Evolutionary conservation across 1,140 invertebrate species (phyloP), one percentile per base, ranked within the genome.

Genomic region (Tribolium madens): DNA sequence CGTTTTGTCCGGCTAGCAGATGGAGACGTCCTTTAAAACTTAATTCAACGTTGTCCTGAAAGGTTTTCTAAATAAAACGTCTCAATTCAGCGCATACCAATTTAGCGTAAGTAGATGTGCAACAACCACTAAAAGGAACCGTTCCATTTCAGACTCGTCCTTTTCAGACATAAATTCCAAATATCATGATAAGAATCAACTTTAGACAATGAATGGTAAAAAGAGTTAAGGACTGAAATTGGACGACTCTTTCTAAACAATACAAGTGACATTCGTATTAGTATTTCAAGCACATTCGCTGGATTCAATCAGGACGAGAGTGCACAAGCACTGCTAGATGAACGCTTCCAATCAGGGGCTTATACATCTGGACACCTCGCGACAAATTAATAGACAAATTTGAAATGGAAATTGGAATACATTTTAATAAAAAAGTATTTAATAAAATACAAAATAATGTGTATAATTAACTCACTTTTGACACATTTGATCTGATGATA

Each of bases 11-110:
- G n/a, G 26, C 12, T n/a, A 13, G 26, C 21, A 13, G 26, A 2
- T 12, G 21, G 26, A 64, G 7, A 12, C 14, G 7, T 64, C 14
- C 12, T 64, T 57, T 64, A 48, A 72, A 57, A 74, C 12, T 52
- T 57, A 74, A 53, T 74, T 53, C 50, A 17, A 36, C 52, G 17
- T 74, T 53, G 48, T 57, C 47, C 50, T 74, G 72, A 74, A 74
- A 74, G 72, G 72, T 74, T 74, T 74, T 36, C 42, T 74, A 74
- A 74, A 74, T 74, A 74, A 74, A 74, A 74, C 50, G 72, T 74
- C 72, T 74, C 72, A 74, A 72, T 74, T 52, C 50, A 57, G 72
- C 48, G 72, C 72, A 57, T 74, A 74, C 72, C 72, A 57, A 74
- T 74, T 74, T 53, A 12, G n/a, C 14, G 10, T 57, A 74, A 74